Base-by-base conservation (phyloP, 37 sponge, comb jelly and placozoan species). In the Hexactinellida sp. region DNA sequence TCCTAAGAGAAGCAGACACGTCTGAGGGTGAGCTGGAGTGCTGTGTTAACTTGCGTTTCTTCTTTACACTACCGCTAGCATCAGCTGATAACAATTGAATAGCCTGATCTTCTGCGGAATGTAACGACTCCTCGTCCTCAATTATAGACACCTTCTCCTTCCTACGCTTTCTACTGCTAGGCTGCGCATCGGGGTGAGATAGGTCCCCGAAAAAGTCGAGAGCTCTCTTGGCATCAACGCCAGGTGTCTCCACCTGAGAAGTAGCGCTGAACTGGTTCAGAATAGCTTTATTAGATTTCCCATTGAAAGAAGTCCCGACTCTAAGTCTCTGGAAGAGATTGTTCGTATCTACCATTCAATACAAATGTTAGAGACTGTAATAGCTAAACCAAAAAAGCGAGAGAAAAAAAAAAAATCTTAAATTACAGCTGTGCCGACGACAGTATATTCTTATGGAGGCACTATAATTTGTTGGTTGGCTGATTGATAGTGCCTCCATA, bases 131-230 rank as follows among this genome's bases (percentile, higher is more conserved):
- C 34, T 32, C 76, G 5, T 23, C 3, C 21, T 25, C 76, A n/a
- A 3, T 63, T 28, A 63, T 7, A 32, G 25, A 21, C 5, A 32
- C 32, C 30, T 63, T n/a, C 30, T 63, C 13, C 13, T 28, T 23
- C 34, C 13, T 63, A 3, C 76, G 25, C 13, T 63, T 63, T 7
- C 32, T 32, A 23, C 32, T 32, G 13, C 5, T 23, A 25, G 28
- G 5, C 30, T 63, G 28, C 13, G 3, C 13, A 32, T n/a, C 76
- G 3, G 21, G 3, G 3, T 63, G 76, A 63, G 76, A 63, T 1
- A 63, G 51, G 83, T 93, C 94, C 0, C 91, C 94, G 87, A 93
- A 93, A 85, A 93, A 93, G 55, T 93, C 94, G 23, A 93, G 89
- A 52, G 90, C 90, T 25, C 21, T 63, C 30, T n/a, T 63, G 3